Percentiles rank a stretch among this genome's conserved stretches.
phyloP scores from a whole-genome alignment of 2,888 invertebrate genomes.

The Andrena trimmerana region DNA sequence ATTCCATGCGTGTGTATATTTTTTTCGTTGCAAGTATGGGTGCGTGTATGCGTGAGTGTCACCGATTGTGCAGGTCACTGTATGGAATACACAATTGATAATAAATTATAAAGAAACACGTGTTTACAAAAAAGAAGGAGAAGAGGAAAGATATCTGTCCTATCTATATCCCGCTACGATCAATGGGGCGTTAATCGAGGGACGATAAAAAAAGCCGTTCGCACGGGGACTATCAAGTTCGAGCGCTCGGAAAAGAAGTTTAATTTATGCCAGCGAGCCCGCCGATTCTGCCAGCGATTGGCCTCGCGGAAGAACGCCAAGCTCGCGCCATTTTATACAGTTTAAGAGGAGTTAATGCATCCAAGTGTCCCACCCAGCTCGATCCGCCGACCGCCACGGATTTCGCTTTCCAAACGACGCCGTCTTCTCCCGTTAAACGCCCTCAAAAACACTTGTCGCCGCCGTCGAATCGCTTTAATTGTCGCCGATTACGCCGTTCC shows the following conservation, averaged over 20 bases:
- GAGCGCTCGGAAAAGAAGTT: constrained; percentile 25
- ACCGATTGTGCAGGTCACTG: constrained; percentile 75
- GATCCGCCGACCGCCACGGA: constrained; percentile 13
- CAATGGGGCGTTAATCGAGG: neutral
- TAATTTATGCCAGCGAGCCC: constrained; percentile 30
- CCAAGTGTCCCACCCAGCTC: neutral
- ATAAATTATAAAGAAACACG: constrained; percentile 75
- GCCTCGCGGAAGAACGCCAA: constrained; percentile 23
- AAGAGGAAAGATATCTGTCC: neutral
- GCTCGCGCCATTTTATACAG: constrained; percentile 14
- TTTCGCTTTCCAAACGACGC: constrained; percentile 27
- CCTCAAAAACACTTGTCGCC: constrained; percentile 47
- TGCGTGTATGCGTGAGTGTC: constrained; percentile 57
- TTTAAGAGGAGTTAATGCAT: constrained; percentile 33
- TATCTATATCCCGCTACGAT: neutral
- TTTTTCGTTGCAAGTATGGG: constrained; percentile 68
- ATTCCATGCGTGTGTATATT: constrained; percentile 61
- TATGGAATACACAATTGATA: constrained; percentile 74
- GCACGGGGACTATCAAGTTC: neutral
- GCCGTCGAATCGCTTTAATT: constrained; percentile 54
- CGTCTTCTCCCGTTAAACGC: constrained; percentile 48
- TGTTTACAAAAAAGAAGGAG: constrained; percentile 70
- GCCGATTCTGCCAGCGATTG: constrained; percentile 39
- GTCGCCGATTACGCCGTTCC: constrained; percentile 48
- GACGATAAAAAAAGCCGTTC: constrained; percentile 9